A percentile compares a stretch with the other conserved stretches of the same genome.
Conservation (phyloP, 2,888 invertebrate genomes). For the Himalopsyche anomala region DNA sequence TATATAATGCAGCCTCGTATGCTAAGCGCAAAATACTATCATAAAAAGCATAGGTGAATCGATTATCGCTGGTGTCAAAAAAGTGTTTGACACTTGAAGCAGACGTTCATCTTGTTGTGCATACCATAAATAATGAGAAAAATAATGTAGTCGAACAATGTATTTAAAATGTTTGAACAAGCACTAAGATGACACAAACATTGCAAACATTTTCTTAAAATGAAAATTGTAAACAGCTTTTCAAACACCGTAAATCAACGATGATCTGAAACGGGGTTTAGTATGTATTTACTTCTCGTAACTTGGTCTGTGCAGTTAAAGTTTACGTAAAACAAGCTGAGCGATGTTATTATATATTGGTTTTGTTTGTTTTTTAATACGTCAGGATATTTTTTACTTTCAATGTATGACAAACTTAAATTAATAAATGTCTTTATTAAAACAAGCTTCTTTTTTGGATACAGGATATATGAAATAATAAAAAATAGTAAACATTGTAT, state of each 20-base stretch:
- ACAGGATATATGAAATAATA: too few relatives aligned
- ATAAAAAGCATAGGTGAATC: conserved; percentile 32
- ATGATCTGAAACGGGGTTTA: background rate
- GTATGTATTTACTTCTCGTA: background rate
- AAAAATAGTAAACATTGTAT: too few relatives aligned
- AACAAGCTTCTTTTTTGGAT: too few relatives aligned
- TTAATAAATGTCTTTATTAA: too few relatives aligned
- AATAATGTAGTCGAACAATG: conserved; percentile 29
- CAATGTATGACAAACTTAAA: too few relatives aligned
- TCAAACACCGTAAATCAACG: conserved; percentile 37
- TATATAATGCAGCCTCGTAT: conserved; percentile 24
- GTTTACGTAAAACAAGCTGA: background rate
- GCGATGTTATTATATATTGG: background rate
- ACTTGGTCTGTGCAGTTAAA: background rate
- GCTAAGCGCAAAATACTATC: background rate
- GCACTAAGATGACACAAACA: conserved; percentile 37
- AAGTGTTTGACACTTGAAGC: conserved; percentile 31
- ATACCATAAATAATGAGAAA: conserved; percentile 35
- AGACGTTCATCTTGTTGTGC: background rate
- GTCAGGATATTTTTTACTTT: too few relatives aligned
- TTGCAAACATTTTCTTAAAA: conserved; percentile 35
- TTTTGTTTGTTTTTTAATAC: too few relatives aligned
- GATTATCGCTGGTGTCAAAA: conserved; percentile 21
- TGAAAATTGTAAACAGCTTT: conserved; percentile 41
- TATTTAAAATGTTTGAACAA: conserved; percentile 42